Evolutionary conservation across 2,797 vertebrate species (phyloP).

Genomic region (Sciurus vulgaris): DNA sequence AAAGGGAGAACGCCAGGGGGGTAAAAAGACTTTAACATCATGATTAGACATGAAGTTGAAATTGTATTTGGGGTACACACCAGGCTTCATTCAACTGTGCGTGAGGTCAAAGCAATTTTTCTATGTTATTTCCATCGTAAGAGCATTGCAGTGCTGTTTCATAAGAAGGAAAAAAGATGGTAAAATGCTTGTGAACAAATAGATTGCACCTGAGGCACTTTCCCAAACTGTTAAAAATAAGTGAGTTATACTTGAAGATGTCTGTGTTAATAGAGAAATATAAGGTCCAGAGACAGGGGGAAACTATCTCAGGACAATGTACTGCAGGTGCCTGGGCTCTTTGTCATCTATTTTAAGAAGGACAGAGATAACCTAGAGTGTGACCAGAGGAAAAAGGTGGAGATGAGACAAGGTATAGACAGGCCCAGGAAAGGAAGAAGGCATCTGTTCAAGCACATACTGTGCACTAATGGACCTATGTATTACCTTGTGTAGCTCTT

Average conservation of each 20-base stretch:
- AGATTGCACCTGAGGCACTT: background rate
- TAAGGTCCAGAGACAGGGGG: background rate
- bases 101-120: background rate
- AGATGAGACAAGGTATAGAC: background rate
- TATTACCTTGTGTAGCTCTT: background rate
- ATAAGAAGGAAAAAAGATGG: background rate
- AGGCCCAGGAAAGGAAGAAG: background rate
- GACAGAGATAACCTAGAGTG: background rate
- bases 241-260: background rate
- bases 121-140: background rate
- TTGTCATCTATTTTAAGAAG: background rate
- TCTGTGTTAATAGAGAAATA: conserved; percentile 3
- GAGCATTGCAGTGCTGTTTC: conserved; percentile 23
- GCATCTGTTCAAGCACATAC: background rate
- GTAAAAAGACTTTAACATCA: conserved; percentile 33
- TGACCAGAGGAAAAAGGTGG: background rate
- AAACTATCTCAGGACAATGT: background rate
- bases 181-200: background rate
- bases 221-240: background rate
- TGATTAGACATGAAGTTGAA: conserved; percentile 56
- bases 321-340: background rate
- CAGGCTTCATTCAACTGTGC: conserved; percentile 8
- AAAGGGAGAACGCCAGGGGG: conserved; percentile 44
- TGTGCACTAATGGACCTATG: background rate
- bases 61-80: background rate